These are phyloP conservation scores for Hedya salicella DNA, from an alignment of 2,888 invertebrate species.

Conservation along the genomic window DNA sequence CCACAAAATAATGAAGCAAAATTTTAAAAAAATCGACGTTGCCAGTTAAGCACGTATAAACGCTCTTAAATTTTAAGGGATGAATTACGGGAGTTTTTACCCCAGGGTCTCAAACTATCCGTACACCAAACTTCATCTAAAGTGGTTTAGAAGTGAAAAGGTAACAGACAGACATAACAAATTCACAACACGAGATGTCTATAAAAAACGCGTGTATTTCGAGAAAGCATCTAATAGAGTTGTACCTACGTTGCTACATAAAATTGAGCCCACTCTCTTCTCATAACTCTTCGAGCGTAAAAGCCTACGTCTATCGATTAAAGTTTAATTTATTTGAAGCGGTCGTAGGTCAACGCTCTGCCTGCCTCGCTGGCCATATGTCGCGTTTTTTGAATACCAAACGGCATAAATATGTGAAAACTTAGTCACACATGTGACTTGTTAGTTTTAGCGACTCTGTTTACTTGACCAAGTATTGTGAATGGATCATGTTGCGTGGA, in stretches of 20 bases:
- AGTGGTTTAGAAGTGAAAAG: too few species aligned
- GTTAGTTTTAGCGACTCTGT: neutral
- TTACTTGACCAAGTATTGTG: conserved; percentile 18
- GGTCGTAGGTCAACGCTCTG: conserved; percentile 20
- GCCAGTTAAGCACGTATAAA: too few species aligned
- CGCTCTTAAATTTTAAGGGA: too few species aligned
- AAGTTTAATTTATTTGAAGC: conserved; percentile 5
- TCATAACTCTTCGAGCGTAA: neutral
- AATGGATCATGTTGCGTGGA: conserved; percentile 20
- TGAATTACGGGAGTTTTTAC: too few species aligned
- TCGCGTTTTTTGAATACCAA: neutral
- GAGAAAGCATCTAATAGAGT: neutral
- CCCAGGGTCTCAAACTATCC: too few species aligned
- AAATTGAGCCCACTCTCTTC: too few species aligned
- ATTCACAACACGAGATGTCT: too few species aligned
- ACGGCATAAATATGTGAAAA: neutral
- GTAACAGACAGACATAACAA: too few species aligned
- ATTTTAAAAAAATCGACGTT: too few species aligned
- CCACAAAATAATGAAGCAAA: too few species aligned
- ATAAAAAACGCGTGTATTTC: neutral
- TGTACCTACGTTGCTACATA: neutral
- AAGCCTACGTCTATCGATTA: conserved; percentile 11
- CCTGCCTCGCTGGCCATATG: conserved; percentile 9
- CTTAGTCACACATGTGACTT: neutral
- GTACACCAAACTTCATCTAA: too few species aligned